These are phyloP conservation scores for Drosophila pseudoobscura DNA, from an alignment of 1,140 invertebrate genomes.

Conservation along the genomic window DNA sequence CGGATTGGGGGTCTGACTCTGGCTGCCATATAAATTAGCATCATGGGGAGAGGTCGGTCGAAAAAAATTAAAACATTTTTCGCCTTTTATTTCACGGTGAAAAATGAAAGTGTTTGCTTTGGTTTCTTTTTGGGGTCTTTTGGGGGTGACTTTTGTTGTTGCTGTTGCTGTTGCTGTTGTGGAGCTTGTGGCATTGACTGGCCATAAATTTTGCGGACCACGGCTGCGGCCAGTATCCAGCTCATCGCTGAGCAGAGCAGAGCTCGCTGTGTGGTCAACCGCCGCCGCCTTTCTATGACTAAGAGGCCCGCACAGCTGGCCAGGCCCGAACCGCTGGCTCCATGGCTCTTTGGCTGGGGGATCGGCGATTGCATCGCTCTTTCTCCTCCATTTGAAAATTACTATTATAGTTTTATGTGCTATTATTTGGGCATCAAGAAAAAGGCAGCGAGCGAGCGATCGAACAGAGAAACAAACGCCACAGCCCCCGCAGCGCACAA, in stretches of 20 bases:
- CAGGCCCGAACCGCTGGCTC: slow-evolving; percentile 19
- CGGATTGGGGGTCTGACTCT: slow-evolving; percentile 5
- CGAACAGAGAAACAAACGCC: slow-evolving; percentile 58
- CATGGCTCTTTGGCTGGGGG: background rate
- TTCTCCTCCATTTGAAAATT: slow-evolving; percentile 79
- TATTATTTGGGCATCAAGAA: slow-evolving; percentile 79
- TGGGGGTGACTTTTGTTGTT: slow-evolving; percentile 6
- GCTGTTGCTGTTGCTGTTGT: slow-evolving; percentile 3
- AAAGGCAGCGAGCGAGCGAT: slow-evolving; percentile 24
- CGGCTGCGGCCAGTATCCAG: slow-evolving; percentile 45
- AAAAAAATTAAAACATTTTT: slow-evolving; percentile 65
- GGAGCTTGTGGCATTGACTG: slow-evolving; percentile 77
- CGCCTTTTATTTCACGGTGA: slow-evolving; percentile 30
- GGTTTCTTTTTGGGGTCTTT: slow-evolving; percentile 54
- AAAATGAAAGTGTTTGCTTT: slow-evolving; percentile 80
- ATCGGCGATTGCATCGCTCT: slow-evolving; percentile 73
- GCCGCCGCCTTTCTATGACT: slow-evolving; percentile 71
- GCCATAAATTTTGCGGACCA: slow-evolving; percentile 67
- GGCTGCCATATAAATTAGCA: slow-evolving; percentile 75
- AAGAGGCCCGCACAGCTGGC: slow-evolving; percentile 75
- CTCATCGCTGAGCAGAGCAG: slow-evolving; percentile 53
- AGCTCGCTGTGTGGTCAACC: slow-evolving; percentile 71
- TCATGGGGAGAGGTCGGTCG: slow-evolving; percentile 72
- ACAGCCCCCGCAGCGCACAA: slow-evolving; percentile 68
- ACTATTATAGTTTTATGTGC: slow-evolving; percentile 82